Conservation (phyloP, 2,113 vertebrate species). For the Toxotes chatareus region DNA sequence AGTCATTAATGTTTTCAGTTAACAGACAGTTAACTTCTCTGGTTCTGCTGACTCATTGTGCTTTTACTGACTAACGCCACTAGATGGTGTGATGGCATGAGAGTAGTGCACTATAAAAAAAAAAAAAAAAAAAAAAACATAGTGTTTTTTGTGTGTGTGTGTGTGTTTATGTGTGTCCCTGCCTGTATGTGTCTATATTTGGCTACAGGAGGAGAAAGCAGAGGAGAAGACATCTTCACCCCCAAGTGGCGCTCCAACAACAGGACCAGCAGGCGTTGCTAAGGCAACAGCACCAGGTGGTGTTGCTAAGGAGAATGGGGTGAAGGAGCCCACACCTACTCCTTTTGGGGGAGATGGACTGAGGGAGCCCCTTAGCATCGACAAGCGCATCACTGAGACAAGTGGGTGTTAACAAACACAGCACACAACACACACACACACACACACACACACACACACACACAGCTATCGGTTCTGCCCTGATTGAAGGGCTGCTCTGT, state of each 20-base stretch:
- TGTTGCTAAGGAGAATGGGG: conserved; percentile 86
- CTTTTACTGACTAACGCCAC: conserved; percentile 41
- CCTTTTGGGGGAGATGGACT: conserved; percentile 85
- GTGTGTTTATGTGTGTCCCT: background rate
- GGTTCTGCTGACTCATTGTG: conserved; percentile 62
- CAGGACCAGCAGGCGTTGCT: conserved; percentile 74
- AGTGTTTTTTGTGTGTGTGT: background rate
- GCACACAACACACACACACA: conserved; percentile 13
- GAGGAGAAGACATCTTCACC: conserved; percentile 82
- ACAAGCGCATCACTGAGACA: conserved; percentile 92
- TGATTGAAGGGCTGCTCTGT: background rate
- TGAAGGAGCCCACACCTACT: conserved; percentile 78
- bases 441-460: conserved; percentile 11
- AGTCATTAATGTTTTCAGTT: background rate
- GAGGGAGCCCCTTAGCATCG: conserved; percentile 89
- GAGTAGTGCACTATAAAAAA: background rate
- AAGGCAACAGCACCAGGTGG: conserved; percentile 80
- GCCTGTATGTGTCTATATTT: conserved; percentile 41
- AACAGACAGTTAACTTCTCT: background rate
- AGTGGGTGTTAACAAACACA: conserved; percentile 84
- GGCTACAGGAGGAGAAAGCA: conserved; percentile 85
- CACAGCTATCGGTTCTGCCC: background rate
- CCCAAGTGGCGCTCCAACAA: conserved; percentile 78
- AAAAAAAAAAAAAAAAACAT: background rate
- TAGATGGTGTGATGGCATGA: conserved; percentile 52